A percentile compares a stretch with the other conserved stretches of the same genome.
These are phyloP conservation scores for Eristalis tenax DNA, from an alignment of 2,888 invertebrate genomes.

Conservation along the genomic window DNA sequence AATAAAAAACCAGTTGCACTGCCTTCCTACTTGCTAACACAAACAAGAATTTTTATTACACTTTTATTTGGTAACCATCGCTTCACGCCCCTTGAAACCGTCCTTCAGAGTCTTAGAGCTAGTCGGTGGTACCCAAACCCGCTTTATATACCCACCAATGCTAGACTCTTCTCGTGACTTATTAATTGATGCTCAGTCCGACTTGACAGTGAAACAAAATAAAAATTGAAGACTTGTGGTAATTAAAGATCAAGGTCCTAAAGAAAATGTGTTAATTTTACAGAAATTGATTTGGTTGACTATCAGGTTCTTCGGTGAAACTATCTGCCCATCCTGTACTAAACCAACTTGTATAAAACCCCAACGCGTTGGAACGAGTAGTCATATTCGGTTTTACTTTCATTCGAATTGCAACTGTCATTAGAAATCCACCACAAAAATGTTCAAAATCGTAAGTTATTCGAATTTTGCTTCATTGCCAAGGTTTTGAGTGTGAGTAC, in stretches of 20 bases:
- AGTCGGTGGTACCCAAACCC: background rate
- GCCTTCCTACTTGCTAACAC: background rate
- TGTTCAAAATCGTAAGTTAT: constrained; percentile 27
- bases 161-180: constrained; percentile 9
- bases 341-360: constrained; percentile 32
- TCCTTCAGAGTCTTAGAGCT: background rate
- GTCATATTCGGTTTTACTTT: constrained; percentile 13
- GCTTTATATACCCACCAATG: background rate
- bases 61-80: background rate
- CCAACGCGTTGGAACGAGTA: background rate
- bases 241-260: constrained; percentile 16
- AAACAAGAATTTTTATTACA: background rate
- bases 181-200: background rate
- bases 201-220: background rate
- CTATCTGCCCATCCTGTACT: background rate
- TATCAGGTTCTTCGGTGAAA: constrained; percentile 1
- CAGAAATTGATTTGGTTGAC: constrained; percentile 11
- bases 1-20: background rate
- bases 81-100: background rate
- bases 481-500: background rate
- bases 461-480: background rate
- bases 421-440: background rate
- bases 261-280: constrained; percentile 47
- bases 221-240: background rate
- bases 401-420: background rate